These are phyloP conservation scores for Phoxinus dragarum DNA, from an alignment of 2,797 vertebrate species.

Conservation along the genomic window DNA sequence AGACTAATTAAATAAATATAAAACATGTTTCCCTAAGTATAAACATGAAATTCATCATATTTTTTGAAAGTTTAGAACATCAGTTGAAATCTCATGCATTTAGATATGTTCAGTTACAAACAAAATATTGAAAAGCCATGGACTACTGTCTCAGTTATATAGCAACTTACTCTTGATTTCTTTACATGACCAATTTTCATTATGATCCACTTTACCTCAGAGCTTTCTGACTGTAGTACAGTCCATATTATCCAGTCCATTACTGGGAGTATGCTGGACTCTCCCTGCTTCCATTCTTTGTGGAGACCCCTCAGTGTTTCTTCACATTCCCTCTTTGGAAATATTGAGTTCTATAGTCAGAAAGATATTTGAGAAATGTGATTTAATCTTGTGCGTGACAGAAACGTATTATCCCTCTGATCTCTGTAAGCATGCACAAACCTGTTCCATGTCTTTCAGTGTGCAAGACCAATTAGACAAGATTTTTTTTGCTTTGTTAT, in stretches of 20 bases:
- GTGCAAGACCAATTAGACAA: conserved; percentile 14
- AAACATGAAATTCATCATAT: neutral
- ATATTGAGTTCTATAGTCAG: conserved; percentile 34
- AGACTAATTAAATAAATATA: neutral
- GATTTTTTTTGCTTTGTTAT: neutral
- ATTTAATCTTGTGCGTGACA: neutral
- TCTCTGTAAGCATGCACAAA: neutral
- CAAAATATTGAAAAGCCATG: neutral
- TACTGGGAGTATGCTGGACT: conserved; percentile 52
- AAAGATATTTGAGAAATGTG: neutral
- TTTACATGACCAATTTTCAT: neutral
- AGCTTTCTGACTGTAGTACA: conserved; percentile 17
- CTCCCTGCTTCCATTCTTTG: conserved; percentile 53
- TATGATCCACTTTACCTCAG: conserved; percentile 24
- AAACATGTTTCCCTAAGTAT: neutral
- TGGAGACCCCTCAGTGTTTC: conserved; percentile 27
- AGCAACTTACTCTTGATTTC: neutral
- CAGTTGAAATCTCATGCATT: neutral
- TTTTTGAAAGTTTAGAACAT: neutral
- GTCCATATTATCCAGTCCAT: conserved; percentile 59
- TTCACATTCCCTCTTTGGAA: neutral
- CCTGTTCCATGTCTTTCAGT: conserved; percentile 19
- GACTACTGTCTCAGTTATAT: neutral
- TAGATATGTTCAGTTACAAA: neutral
- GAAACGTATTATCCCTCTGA: neutral